Conservation (phyloP, 2,888 invertebrate species). For the Nemoura dubitans region DNA sequence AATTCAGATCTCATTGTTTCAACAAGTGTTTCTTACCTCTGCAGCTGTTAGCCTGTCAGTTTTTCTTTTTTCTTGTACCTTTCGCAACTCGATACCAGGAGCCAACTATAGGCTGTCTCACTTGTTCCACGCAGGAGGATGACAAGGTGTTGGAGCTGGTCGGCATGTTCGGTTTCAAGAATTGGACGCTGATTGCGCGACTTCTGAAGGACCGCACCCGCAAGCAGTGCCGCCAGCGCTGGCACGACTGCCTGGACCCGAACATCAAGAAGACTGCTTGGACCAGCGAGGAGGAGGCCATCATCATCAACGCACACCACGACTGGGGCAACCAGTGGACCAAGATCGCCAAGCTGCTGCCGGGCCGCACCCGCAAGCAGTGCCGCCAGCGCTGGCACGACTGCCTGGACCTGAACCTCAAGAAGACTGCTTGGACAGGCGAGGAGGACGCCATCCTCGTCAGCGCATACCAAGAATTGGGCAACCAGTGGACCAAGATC, state of each 20-base stretch:
- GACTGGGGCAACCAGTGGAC: conserved; percentile 97
- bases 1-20: neutral
- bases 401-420: conserved; percentile 95
- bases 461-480: conserved; percentile 78
- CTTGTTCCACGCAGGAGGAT: conserved; percentile 77
- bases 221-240: conserved; percentile 96
- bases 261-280: conserved; percentile 97
- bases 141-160: conserved; percentile 93
- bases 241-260: conserved; percentile 98
- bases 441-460: conserved; percentile 89
- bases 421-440: conserved; percentile 97
- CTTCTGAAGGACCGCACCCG: conserved; percentile 94
- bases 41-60: too few relatives aligned
- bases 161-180: conserved; percentile 91
- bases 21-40: neutral
- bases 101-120: neutral
- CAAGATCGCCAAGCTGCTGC: conserved; percentile 93
- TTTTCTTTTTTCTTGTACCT: too few relatives aligned
- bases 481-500: conserved; percentile 98
- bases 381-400: conserved; percentile 99
- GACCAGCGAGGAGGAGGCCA: conserved; percentile 93
- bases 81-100: too few relatives aligned
- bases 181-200: conserved; percentile 96
- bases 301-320: conserved; percentile 79
- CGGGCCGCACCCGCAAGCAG: conserved; percentile 97